Evolutionary conservation across 1,140 invertebrate genomes (phyloP), one percentile per base, ranked within the genome.

Genomic region (Cepaea nemoralis): DNA sequence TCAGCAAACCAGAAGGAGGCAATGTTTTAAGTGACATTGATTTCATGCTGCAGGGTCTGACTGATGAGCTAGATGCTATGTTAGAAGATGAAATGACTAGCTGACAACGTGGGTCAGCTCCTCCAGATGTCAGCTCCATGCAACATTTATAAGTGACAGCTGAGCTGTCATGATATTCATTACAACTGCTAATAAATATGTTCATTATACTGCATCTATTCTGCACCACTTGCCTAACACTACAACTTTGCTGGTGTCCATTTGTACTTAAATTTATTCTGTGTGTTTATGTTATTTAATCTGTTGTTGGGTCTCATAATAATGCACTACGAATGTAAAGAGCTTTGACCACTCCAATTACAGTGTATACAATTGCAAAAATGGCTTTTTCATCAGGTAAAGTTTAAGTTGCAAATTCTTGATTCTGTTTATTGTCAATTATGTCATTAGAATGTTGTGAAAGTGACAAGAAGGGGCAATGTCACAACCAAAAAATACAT

Each of bases 11-110:
- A 42, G 40, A 27, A 3, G 50, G 83, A 3, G 95, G 94, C 5
- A 96, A 98, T 92, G 97, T 98, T 19, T 93, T 99, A 22, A 97
- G 97, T 89, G 97, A 99, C 90, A 99, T 99, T 86, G 97, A 97
- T 19, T 97, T 97, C 91, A 99, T 90, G 89, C 83, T 91, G 77
- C 87, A 89, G 75, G 89, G 85, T 63, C 82, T 90, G 35, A 90
- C 90, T 24, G 87, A 89, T 39, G 89, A 90, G 82, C 83, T 90
- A n/a, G 90, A 90, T 70, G 89, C 89, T 48, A 90, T 90, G 89
- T 84, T 90, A 75, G 88, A 81, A 50, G 78, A 85, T 59, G 84
- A 85, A 48, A 59, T 77, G 31, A 50, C 59, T n/a, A 82, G 77
- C 37, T 84, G 83, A 81, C 48, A 40, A 82, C 19, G 22, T 40